Evolutionary conservation across 2,113 vertebrate species (phyloP).

Genomic region (Indicator maculatus): DNA sequence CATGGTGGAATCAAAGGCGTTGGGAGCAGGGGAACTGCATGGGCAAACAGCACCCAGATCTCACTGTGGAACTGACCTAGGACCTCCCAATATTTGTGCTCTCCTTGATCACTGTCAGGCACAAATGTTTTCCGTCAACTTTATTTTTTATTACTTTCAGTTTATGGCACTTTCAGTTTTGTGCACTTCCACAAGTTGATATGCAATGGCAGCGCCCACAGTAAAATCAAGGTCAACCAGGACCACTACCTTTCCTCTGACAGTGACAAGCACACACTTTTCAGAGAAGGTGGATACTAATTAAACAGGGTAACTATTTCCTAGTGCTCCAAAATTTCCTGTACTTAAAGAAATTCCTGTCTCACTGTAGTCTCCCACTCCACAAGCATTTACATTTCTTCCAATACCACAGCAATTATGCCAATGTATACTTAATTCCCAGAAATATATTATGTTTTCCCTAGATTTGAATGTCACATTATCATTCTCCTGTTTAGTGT

Average conservation of each 20-base stretch:
- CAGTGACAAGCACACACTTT: not conserved
- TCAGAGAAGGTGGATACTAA: not conserved
- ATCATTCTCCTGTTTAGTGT: not conserved
- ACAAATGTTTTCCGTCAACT: not conserved
- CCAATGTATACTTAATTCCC: not conserved
- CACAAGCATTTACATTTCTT: not conserved
- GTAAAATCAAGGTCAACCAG: not conserved
- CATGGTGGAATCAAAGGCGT: not conserved
- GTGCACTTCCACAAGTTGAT: not conserved
- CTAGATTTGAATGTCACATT: not conserved
- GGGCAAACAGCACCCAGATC: not conserved
- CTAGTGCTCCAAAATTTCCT: not conserved
- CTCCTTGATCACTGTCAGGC: not conserved
- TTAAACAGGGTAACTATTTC: not conserved
- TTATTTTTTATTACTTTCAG: not conserved
- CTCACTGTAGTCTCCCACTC: not conserved
- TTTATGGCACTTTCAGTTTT: not conserved
- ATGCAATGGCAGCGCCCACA: not conserved
- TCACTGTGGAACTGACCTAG: not conserved
- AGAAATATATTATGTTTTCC: not conserved
- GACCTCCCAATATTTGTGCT: not conserved
- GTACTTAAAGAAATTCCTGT: not conserved
- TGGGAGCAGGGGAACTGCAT: not conserved
- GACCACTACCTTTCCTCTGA: not conserved
- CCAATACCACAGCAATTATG: not conserved